Evolutionary conservation across 2,113 vertebrate genomes (phyloP).

Genomic region (Podarcis muralis): DNA sequence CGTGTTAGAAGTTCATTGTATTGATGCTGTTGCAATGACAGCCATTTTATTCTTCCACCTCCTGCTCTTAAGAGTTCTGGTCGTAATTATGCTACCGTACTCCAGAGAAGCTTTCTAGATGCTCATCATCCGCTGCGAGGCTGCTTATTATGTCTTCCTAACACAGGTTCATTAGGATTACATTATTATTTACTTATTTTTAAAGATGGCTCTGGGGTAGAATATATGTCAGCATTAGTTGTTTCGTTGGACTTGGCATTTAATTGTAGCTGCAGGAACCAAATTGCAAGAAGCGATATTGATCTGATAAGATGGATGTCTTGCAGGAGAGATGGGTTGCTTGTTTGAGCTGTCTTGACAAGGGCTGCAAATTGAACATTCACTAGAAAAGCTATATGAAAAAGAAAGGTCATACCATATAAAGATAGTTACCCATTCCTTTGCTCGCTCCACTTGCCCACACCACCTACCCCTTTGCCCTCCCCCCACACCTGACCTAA

Average conservation of each 20-base stretch:
- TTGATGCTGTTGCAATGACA: constrained; percentile 63
- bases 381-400: neutral
- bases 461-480: no score
- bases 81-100: constrained; percentile 58
- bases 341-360: constrained; percentile 1
- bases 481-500: neutral
- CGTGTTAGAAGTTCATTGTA: constrained; percentile 60
- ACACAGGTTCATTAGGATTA: constrained; percentile 63
- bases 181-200: constrained; percentile 24
- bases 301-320: constrained; percentile 37
- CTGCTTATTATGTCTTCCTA: constrained; percentile 69
- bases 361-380: neutral
- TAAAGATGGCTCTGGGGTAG: constrained; percentile 57
- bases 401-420: constrained; percentile 1
- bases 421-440: neutral
- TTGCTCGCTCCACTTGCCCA: no score
- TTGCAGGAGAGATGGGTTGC: constrained; percentile 4
- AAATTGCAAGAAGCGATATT: constrained; percentile 28
- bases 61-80: constrained; percentile 52
- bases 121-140: constrained; percentile 52
- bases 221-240: constrained; percentile 58
- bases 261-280: constrained; percentile 57
- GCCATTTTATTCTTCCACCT: constrained; percentile 56
- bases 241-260: constrained; percentile 42
- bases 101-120: constrained; percentile 58